These are phyloP conservation scores for Lichenostomus cassidix DNA, from an alignment of 2,113 vertebrate genomes.

Conservation along the genomic window DNA sequence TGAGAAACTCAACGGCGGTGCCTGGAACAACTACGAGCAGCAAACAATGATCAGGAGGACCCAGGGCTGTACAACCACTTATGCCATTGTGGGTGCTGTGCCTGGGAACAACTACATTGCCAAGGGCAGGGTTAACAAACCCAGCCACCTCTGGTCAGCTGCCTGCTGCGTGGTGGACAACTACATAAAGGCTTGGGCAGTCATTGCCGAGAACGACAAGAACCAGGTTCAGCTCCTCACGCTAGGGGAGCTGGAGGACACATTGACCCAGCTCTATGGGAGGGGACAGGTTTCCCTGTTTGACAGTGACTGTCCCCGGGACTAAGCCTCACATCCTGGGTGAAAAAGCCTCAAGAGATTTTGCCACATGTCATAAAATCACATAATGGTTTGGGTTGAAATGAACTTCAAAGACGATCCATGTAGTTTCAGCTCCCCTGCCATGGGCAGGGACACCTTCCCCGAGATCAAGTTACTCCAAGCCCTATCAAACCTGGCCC, in stretches of 20 bases:
- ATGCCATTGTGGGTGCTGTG: too few species aligned
- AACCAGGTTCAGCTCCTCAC: neutral
- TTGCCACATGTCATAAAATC: neutral
- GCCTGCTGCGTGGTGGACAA: conserved; percentile 43
- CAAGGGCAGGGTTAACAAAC: too few species aligned
- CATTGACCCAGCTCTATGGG: neutral
- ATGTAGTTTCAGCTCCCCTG: neutral
- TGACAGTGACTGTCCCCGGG: conserved; percentile 25
- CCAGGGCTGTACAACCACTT: too few species aligned
- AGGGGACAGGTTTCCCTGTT: conserved; percentile 26
- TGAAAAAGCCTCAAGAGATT: neutral
- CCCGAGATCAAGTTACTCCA: neutral
- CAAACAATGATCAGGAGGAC: too few species aligned
- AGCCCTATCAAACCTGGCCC: neutral
- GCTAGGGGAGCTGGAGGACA: conserved; percentile 6
- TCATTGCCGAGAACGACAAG: conserved; percentile 34
- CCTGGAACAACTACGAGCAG: too few species aligned
- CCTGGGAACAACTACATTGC: too few species aligned
- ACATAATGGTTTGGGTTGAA: neutral
- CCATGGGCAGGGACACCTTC: neutral
- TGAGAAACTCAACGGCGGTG: too few species aligned
- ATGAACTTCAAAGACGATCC: neutral
- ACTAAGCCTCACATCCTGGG: neutral
- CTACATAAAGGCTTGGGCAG: neutral
- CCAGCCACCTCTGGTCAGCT: conserved; percentile 50